Evolutionary conservation across 2,797 vertebrate species (phyloP), one percentile per base, ranked within the genome.

Genomic region (Gorsachius magnificus): DNA sequence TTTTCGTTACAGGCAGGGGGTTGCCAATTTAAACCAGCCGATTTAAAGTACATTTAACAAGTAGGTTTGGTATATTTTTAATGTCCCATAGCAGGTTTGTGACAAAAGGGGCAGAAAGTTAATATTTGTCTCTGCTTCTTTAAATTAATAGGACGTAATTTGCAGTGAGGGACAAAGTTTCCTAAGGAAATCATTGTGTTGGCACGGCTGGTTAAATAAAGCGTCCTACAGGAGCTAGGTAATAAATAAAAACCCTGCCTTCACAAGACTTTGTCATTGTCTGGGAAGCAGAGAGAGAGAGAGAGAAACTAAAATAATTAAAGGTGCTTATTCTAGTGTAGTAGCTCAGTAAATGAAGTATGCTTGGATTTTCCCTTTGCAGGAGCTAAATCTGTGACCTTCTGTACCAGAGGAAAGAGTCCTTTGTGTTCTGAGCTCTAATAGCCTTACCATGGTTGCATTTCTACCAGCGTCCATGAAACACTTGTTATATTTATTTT

Each of bases 221-320:
- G 61, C 1, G 2, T 97, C 79, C 87, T 81, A 86, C 65, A 90
- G 66, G 75, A 93, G 88, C 83, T 74, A 79, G 85, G 92, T 83
- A 94, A 96, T 96, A 96, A 89, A 95, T 91, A 87, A 70, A 90
- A 77, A 2, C 45, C 68, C 38, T 92, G 85, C 82, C 83, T 91
- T 93, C 84, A 68, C 29, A 65, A 77, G 78, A 86, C 66, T 94
- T 93, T 94, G 81, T 91, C 95, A 76, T 83, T 95, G 74, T 93
- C 89, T 94, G 83, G 57, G 95, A 95, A 89, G 64, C 80, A 83
- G 72, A 90, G 71, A 86, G 75, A 77, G 71, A 41, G 41, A 86
- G 75, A 78, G 61, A 79, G 66, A 82, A 86, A 70, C 50, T 92
- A 68, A 96, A 94, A 97, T 95, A 96, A 97, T 97, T 97, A 94